A percentile compares a stretch with the other conserved stretches of the same genome.
phyloP scores from a whole-genome alignment of 2,888 invertebrate species.

The Sarcophaga variegata region DNA sequence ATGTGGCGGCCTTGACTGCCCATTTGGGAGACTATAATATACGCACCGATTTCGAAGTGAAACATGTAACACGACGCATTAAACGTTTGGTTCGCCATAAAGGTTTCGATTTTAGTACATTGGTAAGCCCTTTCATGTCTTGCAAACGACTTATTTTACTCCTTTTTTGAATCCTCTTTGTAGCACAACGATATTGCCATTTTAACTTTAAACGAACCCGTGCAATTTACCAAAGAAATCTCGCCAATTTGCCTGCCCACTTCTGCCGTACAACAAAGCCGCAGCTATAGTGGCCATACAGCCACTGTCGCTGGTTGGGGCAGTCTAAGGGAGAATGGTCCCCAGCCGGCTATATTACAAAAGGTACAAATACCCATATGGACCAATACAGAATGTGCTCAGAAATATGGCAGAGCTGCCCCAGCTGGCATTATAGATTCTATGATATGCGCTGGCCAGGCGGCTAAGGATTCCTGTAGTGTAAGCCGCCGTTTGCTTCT shows the following conservation, averaged over 20 bases:
- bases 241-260: slow-evolving; percentile 90
- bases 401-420: slow-evolving; percentile 92
- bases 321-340: slow-evolving; percentile 85
- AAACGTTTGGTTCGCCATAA: slow-evolving; percentile 92
- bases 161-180: slow-evolving; percentile 7
- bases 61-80: slow-evolving; percentile 90
- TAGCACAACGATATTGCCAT: slow-evolving; percentile 93
- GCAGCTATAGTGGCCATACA: slow-evolving; percentile 86
- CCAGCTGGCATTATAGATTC: slow-evolving; percentile 93
- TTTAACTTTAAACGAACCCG: slow-evolving; percentile 89
- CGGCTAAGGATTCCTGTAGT: slow-evolving; percentile 93
- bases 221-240: slow-evolving; percentile 87
- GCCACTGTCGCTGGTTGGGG: slow-evolving; percentile 93
- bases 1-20: slow-evolving; percentile 91
- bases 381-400: slow-evolving; percentile 89
- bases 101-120: slow-evolving; percentile 90
- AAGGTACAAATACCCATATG: slow-evolving; percentile 93
- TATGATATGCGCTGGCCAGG: slow-evolving; percentile 93
- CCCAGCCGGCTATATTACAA: slow-evolving; percentile 90
- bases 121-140: slow-evolving; percentile 83
- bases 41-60: slow-evolving; percentile 87
- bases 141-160: not conserved
- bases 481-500: slow-evolving; percentile 84
- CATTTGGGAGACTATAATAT: slow-evolving; percentile 93
- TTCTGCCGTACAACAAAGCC: slow-evolving; percentile 78